Evolutionary conservation across 2,113 vertebrate species (phyloP).

Genomic region (Ictalurus punctatus): DNA sequence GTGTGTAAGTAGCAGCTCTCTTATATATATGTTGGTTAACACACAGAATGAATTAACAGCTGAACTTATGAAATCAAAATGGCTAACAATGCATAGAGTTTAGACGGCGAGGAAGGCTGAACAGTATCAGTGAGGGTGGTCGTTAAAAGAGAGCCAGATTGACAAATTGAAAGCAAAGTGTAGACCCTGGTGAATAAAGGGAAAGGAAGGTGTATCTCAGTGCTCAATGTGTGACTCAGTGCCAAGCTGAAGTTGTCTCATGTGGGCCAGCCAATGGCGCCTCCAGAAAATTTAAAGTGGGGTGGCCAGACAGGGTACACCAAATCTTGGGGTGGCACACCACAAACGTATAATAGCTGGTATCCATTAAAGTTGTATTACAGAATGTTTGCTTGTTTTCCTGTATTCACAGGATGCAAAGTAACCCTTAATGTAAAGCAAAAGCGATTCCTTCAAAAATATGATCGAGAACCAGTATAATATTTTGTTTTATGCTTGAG

Average conservation of each 20-base stretch:
- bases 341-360: not conserved
- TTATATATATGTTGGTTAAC: not conserved
- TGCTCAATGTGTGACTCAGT: not conserved
- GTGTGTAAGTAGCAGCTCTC: not conserved
- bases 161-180: not conserved
- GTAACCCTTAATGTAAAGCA: too few relatives aligned
- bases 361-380: too few relatives aligned
- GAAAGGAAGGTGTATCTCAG: not conserved
- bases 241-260: not conserved
- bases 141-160: not conserved
- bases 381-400: too few relatives aligned
- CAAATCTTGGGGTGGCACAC: not conserved
- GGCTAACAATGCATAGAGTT: not conserved
- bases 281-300: too few relatives aligned
- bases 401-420: too few relatives aligned
- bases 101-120: not conserved
- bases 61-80: not conserved
- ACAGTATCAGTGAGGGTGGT: not conserved
- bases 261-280: not conserved
- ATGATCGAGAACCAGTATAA: too few relatives aligned
- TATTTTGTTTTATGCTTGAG: not conserved
- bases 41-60: not conserved
- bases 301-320: not conserved
- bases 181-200: not conserved
- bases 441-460: too few relatives aligned